Percentiles rank a stretch among this genome's conserved stretches.
phyloP scores from a whole-genome alignment of 2,888 invertebrate species.

The Rhogogaster chlorosoma region DNA sequence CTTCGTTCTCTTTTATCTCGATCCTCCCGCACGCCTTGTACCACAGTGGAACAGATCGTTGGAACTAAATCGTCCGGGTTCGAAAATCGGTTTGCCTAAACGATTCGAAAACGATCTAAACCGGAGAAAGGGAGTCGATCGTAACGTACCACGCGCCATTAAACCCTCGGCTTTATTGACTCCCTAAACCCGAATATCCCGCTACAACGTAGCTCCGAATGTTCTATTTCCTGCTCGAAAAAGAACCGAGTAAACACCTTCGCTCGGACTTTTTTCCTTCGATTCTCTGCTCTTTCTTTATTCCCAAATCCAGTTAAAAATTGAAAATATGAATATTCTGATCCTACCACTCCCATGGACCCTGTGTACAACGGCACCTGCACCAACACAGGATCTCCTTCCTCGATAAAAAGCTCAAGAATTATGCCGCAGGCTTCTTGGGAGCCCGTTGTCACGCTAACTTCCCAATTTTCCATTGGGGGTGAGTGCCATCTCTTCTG shows the following conservation, averaged over 20 bases:
- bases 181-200: background rate
- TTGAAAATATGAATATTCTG: background rate
- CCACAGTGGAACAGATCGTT: background rate
- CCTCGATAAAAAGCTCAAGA: conserved; percentile 84
- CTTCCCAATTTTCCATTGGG: conserved; percentile 80
- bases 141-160: conserved; percentile 3
- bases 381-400: conserved; percentile 85
- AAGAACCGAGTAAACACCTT: background rate
- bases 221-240: background rate
- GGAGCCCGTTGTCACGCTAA: conserved; percentile 85
- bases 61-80: background rate
- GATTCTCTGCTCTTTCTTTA: background rate
- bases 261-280: background rate
- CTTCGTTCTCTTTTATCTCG: background rate
- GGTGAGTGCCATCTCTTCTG: conserved; percentile 83
- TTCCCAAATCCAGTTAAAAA: background rate
- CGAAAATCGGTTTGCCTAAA: conserved; percentile 8
- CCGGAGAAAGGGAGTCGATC: background rate
- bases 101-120: conserved; percentile 8
- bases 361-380: conserved; percentile 86
- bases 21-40: background rate
- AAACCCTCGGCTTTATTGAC: conserved; percentile 20
- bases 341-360: conserved; percentile 77
- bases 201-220: background rate
- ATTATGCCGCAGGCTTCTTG: conserved; percentile 88